Conservation (phyloP, 2,797 vertebrate species). For the Myiothlypis coronata region DNA sequence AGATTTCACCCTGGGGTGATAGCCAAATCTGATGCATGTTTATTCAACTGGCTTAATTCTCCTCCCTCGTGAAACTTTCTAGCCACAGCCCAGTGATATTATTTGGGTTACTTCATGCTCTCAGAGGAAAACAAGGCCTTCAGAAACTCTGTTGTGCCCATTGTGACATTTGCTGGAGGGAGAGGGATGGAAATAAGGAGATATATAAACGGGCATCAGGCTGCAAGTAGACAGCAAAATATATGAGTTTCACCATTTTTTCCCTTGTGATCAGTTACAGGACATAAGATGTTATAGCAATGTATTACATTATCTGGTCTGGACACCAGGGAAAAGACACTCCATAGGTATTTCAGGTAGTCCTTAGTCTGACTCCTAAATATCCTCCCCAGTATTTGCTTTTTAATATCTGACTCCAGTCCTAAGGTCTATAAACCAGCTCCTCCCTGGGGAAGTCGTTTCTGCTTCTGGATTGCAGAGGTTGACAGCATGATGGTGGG, state of each 20-base stretch:
- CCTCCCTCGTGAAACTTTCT: background rate
- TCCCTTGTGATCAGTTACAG: background rate
- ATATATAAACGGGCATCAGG: background rate
- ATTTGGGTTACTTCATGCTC: background rate
- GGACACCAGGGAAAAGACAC: background rate
- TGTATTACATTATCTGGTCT: background rate
- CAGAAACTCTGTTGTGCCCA: background rate
- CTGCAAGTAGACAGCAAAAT: background rate
- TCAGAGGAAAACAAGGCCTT: conserved; percentile 17
- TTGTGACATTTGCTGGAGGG: background rate
- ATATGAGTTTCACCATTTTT: background rate
- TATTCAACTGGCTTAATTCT: conserved; percentile 23
- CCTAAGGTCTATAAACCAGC: background rate
- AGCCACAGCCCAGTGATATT: background rate
- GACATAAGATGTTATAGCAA: background rate
- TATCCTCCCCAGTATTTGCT: background rate
- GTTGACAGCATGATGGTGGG: background rate
- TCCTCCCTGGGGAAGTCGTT: background rate
- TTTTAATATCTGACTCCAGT: background rate
- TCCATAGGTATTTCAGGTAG: background rate
- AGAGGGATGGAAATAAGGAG: background rate
- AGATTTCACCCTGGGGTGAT: conserved; percentile 29
- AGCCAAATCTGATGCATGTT: background rate
- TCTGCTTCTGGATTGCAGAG: background rate
- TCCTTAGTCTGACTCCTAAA: background rate